phyloP scores from a whole-genome alignment of 2,888 invertebrate species.

The Neocrepidodera transversa region DNA sequence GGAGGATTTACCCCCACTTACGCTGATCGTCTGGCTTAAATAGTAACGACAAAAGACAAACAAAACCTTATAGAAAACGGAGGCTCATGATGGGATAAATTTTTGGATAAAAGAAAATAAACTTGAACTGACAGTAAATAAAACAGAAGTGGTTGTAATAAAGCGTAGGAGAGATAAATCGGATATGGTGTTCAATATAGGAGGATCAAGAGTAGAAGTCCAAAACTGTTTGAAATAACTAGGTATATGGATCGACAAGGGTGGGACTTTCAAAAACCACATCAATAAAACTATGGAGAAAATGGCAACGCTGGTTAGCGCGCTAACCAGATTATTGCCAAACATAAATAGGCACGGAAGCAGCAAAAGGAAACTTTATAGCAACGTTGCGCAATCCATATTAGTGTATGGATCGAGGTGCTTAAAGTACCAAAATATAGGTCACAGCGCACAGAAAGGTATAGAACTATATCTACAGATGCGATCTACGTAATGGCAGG shows the following conservation, averaged over 20 bases:
- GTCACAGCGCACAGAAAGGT: neutral
- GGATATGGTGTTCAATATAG: neutral
- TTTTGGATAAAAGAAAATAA: neutral
- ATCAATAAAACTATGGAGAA: neutral
- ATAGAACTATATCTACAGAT: neutral
- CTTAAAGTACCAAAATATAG: neutral
- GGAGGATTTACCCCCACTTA: too few species aligned
- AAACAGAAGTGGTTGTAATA: too few species aligned
- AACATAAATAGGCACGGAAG: neutral
- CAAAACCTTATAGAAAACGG: neutral
- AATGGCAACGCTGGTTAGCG: neutral
- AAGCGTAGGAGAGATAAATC: neutral
- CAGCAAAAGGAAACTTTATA: neutral
- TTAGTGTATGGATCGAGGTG: neutral
- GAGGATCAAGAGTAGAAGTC: neutral
- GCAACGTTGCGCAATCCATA: neutral
- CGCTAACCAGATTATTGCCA: neutral
- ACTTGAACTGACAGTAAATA: too few species aligned
- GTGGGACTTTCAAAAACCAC: neutral
- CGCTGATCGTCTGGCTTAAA: too few species aligned
- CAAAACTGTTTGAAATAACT: neutral
- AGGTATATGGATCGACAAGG: constrained; percentile 1
- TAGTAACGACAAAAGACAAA: neutral
- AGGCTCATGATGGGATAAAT: too few species aligned
- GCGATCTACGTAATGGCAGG: neutral